Conservation (phyloP, 2,888 invertebrate genomes). For the Stenurella melanura region DNA sequence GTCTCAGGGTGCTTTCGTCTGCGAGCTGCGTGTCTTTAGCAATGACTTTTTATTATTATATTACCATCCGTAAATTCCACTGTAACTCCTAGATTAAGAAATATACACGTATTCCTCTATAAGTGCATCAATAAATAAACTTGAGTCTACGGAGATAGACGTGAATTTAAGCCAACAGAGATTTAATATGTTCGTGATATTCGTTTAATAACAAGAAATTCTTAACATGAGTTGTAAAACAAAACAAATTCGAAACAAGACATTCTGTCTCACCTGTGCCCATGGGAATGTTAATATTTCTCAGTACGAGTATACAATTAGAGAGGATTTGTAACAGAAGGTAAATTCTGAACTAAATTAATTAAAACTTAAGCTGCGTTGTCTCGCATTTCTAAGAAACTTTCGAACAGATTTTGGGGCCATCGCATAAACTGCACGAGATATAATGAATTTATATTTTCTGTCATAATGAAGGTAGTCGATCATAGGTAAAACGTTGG, state of each 20-base stretch:
- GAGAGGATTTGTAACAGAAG: constrained; percentile 46
- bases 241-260: constrained; percentile 9
- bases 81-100: no score
- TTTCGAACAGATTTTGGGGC: not conserved
- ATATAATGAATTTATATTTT: constrained; percentile 12
- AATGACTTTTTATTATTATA: no score
- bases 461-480: not conserved
- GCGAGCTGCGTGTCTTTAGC: no score
- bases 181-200: not conserved
- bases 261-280: constrained; percentile 8
- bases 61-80: no score
- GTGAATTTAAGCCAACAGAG: not conserved
- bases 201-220: not conserved
- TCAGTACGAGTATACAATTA: constrained; percentile 10
- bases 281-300: constrained; percentile 15
- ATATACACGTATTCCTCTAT: no score
- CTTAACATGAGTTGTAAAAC: constrained; percentile 8
- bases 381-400: constrained; percentile 29
- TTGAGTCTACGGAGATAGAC: no score
- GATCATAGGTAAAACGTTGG: not conserved
- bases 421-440: not conserved
- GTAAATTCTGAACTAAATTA: constrained; percentile 50
- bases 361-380: constrained; percentile 49
- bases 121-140: no score
- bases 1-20: no score